Conservation (phyloP, 1,140 invertebrate genomes). For the Monomorium pharaonis region DNA sequence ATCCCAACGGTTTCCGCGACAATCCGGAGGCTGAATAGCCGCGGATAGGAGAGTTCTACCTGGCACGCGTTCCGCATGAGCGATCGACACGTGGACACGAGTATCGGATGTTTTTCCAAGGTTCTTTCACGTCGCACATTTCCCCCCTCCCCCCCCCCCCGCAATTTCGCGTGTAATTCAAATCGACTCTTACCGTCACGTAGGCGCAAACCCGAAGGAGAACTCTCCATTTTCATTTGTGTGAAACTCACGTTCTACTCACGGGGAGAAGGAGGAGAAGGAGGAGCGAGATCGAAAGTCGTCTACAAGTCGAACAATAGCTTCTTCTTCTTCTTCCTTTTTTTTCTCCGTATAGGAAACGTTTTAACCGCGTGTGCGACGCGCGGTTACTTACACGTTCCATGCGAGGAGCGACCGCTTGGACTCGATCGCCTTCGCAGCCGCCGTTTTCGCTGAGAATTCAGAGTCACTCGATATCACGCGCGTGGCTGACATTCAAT, state of each 20-base stretch:
- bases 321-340: too few species aligned
- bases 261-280: too few species aligned
- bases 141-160: too few species aligned
- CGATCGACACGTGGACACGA: neutral
- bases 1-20: neutral
- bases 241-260: neutral
- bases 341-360: neutral
- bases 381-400: constrained; percentile 3
- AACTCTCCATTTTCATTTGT: neutral
- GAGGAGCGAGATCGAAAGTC: neutral
- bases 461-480: constrained; percentile 64
- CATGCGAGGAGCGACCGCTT: neutral
- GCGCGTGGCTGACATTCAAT: constrained; percentile 70
- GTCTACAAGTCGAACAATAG: neutral
- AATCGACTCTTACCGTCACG: neutral
- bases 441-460: constrained; percentile 59
- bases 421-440: constrained; percentile 22
- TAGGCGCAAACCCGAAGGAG: neutral
- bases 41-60: neutral
- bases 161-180: neutral
- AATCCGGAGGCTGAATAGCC: neutral
- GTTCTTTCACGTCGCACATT: neutral
- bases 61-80: too few species aligned
- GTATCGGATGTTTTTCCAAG: neutral
- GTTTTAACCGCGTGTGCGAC: neutral